Conservation (phyloP, 2,888 invertebrate species). For the Heliconius aoede region DNA sequence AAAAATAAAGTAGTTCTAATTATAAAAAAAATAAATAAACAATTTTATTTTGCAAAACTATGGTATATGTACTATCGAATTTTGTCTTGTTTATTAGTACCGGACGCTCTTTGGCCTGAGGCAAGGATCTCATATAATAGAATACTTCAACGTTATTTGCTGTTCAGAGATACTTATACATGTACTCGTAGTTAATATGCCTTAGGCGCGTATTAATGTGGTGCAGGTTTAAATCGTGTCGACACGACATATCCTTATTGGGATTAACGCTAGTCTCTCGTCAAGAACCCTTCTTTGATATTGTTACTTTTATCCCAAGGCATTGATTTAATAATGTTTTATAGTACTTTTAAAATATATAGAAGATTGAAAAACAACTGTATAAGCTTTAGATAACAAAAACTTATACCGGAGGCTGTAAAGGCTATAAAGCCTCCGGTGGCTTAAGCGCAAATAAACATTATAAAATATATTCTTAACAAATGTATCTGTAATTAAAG, state of each 20-base stretch:
- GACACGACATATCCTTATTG: slow-evolving; percentile 58
- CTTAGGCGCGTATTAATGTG: slow-evolving; percentile 74
- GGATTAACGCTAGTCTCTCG: slow-evolving; percentile 52
- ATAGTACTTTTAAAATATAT: slow-evolving; percentile 30
- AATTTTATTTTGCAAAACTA: slow-evolving; percentile 4
- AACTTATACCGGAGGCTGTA: too few relatives aligned
- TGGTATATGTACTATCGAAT: slow-evolving; percentile 47
- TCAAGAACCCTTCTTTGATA: slow-evolving; percentile 51
- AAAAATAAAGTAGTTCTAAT: background rate
- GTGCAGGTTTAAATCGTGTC: slow-evolving; percentile 66
- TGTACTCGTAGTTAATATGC: slow-evolving; percentile 61
- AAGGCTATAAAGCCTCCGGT: slow-evolving; percentile 1
- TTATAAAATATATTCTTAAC: too few relatives aligned
- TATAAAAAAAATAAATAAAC: background rate
- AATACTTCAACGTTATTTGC: slow-evolving; percentile 82
- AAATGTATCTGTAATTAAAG: background rate
- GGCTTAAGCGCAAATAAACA: background rate
- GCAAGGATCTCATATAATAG: slow-evolving; percentile 82
- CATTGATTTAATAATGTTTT: slow-evolving; percentile 35
- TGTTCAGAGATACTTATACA: slow-evolving; percentile 71
- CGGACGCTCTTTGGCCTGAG: slow-evolving; percentile 73
- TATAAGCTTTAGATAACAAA: slow-evolving; percentile 29
- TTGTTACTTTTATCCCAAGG: slow-evolving; percentile 49
- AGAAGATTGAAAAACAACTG: slow-evolving; percentile 36
- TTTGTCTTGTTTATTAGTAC: slow-evolving; percentile 81